Evolutionary conservation across 2,113 vertebrate species (phyloP), one percentile per base, ranked within the genome.

Genomic region (Eptatretus burgeri): DNA sequence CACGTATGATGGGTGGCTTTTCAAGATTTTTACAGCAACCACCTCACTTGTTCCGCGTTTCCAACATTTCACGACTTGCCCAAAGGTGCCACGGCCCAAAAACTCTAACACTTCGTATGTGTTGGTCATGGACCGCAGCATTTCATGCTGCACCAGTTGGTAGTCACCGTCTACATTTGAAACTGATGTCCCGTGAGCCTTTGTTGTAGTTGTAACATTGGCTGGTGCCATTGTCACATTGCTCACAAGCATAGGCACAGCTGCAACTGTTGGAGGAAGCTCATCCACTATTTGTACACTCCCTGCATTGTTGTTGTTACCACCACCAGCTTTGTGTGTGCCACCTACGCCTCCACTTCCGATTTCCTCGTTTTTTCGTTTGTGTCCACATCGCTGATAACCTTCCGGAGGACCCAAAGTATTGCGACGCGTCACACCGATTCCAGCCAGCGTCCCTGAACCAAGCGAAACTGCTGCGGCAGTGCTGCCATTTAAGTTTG

Each of bases 311-410:
- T 60, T 56, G 65, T 82, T 87, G 77, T 84, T 77, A 72, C 95
- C 88, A 20, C 56, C 56, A 60, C 56, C 56, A 20, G 56, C 56
- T 7, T 41, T 41, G 3, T 41, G 27, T 41, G 27, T 41, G 56
- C 56, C 56, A 20, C 56, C 56, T n/a, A 17, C 20, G 11, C 56
- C 56, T n/a, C 56, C 56, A 20, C 17, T 56, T 14, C 56, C 56
- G 56, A n/a, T 20, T n/a, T 20, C 56, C n/a, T 60, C 56, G 56
- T 60, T 60, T 75, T 95, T 96, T 65, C 91, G 83, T 71, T 98
- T 98, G 79, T 93, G 84, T 75, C 89, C 85, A 67, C 91, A 96
- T 87, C 85, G 82, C 79, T 98, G 91, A 83, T 98, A 98, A 68
- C 87, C 95, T 71, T 96, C 89, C 66, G 95, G 82, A 72, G 95